Percentiles rank a stretch among this genome's conserved stretches.
Conservation (phyloP, 2,113 vertebrate species). For the Harpagus bidentatus region DNA sequence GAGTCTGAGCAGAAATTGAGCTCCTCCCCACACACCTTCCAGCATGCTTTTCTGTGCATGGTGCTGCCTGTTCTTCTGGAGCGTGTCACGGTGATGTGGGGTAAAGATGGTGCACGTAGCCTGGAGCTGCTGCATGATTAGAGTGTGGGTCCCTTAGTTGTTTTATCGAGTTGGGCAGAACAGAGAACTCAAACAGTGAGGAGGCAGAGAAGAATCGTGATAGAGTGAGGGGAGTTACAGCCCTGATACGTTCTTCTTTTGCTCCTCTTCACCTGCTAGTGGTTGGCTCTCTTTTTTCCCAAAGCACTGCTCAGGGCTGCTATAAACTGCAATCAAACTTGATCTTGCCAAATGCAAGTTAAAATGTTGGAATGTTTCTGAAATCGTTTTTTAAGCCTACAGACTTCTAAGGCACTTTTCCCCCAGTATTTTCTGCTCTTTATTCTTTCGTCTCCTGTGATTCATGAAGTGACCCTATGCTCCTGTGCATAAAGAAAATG, state of each 20-base stretch:
- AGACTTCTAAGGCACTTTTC: not conserved
- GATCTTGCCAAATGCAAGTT: conserved; percentile 20
- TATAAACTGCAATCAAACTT: not conserved
- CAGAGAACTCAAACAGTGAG: not conserved
- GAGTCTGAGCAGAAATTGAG: not conserved
- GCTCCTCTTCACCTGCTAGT: not conserved
- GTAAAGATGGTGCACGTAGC: not conserved
- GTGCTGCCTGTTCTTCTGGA: not conserved
- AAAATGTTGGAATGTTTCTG: not conserved
- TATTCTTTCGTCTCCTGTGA: not conserved
- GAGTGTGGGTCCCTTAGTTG: not conserved
- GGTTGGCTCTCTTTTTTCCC: not conserved
- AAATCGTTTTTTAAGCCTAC: not conserved
- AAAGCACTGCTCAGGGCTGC: not conserved
- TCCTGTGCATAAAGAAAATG: not conserved
- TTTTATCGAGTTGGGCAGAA: not conserved
- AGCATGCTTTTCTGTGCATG: accelerated
- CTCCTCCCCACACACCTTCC: not conserved
- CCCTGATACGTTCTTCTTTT: not conserved
- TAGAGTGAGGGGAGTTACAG: not conserved
- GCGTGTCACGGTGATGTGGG: accelerated
- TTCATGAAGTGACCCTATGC: conserved; percentile 1
- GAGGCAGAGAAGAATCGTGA: not conserved
- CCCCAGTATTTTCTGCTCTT: not conserved
- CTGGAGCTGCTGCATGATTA: not conserved